phyloP scores from a whole-genome alignment of 1,140 invertebrate species.

The Neodiprion fabricii region DNA sequence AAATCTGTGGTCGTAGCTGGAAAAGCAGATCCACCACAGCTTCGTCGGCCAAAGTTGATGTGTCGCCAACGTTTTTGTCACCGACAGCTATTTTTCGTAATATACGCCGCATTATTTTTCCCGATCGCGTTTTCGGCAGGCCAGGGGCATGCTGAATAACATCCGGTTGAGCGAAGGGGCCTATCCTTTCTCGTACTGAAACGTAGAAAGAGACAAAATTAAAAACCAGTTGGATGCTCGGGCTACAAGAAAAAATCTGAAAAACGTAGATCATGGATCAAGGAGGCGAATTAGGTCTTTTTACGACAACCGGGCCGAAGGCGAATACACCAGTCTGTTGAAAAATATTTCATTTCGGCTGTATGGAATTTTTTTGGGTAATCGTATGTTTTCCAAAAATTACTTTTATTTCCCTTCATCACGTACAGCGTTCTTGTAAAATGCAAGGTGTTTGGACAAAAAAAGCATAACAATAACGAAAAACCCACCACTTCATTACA shows the following conservation, averaged over 20 bases:
- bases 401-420: too few species aligned
- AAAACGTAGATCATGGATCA: not conserved
- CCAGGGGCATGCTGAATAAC: constrained; percentile 90
- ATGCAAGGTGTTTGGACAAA: not conserved
- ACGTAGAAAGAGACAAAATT: constrained; percentile 31
- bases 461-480: not conserved
- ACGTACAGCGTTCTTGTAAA: not conserved
- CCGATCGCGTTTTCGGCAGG: constrained; percentile 96
- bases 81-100: constrained; percentile 91
- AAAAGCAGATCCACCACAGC: constrained; percentile 82
- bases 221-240: not conserved
- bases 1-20: constrained; percentile 64
- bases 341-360: not conserved
- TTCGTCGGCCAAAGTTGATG: constrained; percentile 90
- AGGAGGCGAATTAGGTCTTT: not conserved
- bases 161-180: constrained; percentile 96
- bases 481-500: too few species aligned
- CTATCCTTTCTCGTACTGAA: constrained; percentile 89
- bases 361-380: too few species aligned
- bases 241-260: not conserved
- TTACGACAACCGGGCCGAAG: not conserved
- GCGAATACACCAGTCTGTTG: too few species aligned
- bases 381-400: too few species aligned
- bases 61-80: constrained; percentile 89
- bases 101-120: constrained; percentile 97